Percentiles rank a stretch among this genome's conserved stretches.
Evolutionary conservation across 2,888 invertebrate species (phyloP).

Genomic region (Chalcosyrphus nemorum): DNA sequence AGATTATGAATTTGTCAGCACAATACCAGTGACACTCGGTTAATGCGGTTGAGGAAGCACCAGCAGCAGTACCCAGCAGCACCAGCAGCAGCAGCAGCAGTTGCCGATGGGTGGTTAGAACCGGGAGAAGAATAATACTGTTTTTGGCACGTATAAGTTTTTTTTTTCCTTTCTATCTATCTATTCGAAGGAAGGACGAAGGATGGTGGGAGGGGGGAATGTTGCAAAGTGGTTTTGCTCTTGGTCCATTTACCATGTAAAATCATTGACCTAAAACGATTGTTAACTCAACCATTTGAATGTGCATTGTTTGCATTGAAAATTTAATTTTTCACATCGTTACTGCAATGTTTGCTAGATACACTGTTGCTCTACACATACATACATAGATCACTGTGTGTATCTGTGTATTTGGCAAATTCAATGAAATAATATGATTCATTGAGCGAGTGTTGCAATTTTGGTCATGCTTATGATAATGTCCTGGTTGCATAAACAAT

Average conservation of each 20-base stretch:
- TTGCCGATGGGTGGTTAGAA: slow-evolving; percentile 21
- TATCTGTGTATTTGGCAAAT: background rate
- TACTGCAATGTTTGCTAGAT: slow-evolving; percentile 24
- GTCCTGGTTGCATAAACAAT: background rate
- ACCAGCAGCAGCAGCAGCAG: too few species aligned
- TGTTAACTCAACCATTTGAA: slow-evolving; percentile 66
- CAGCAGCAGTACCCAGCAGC: too few species aligned
- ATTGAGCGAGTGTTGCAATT: slow-evolving; percentile 33
- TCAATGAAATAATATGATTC: slow-evolving; percentile 25
- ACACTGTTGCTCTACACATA: background rate
- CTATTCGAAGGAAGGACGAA: slow-evolving; percentile 13
- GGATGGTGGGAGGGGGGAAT: background rate
- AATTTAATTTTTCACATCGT: slow-evolving; percentile 55
- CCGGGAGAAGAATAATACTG: background rate
- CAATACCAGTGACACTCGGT: slow-evolving; percentile 66
- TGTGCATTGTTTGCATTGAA: slow-evolving; percentile 65
- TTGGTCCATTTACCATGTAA: slow-evolving; percentile 58
- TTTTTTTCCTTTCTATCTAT: background rate
- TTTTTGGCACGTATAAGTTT: slow-evolving; percentile 38
- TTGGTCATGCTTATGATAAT: background rate
- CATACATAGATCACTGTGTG: too few species aligned
- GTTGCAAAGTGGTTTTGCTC: slow-evolving; percentile 48
- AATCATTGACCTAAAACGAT: slow-evolving; percentile 67
- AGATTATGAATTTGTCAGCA: slow-evolving; percentile 73
- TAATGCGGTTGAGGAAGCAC: slow-evolving; percentile 61